Base-by-base conservation (phyloP, 2,797 vertebrate genomes). In the Alcedo quadribrachys region DNA sequence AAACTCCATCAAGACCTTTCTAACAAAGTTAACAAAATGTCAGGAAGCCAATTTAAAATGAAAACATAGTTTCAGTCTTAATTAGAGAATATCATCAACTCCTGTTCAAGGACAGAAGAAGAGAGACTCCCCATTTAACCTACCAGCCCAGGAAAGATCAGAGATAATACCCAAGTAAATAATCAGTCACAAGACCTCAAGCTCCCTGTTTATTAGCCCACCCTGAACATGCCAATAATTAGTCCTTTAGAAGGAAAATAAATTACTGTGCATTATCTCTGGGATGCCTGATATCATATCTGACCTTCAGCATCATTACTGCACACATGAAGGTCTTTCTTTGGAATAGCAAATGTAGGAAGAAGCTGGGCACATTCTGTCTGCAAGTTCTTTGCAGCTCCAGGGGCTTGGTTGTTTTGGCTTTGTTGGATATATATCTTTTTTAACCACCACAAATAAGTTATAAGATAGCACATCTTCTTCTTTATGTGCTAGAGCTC, bases 221-320 rank as follows among this genome's bases (percentile, higher is more conserved):
- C 65, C 58, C 71, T 92, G 92, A 94, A 82, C 50, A 57, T 94
- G 78, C 89, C 95, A 95, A 95, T 97, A 97, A 97, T 96, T 93
- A 97, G 92, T 86, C 75, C 82, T 96, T 95, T 85, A 85, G 90
- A 97, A 95, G 86, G 81, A 88, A 96, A 90, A 95, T 92, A 96
- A 97, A 94, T 97, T 92, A 79, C 66, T 94, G 74, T 91, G 90
- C 87, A 93, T 85, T 95, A 96, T 96, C 77, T 95, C 68, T 68
- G 71, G 57, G 76, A 84, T 94, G 85, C 88, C 94, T 96, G 91
- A 93, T 96, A 93, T 89, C 73, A 91, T 89, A 85, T 70, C 89
- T 97, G 93, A 97, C 96, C 96, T 97, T 97, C 97, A 96, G 75
- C 93, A 91, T 97, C 93, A 91, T 96, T 97, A 94, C 83, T 90